Evolutionary conservation across 1,140 invertebrate species (phyloP).

Genomic region (Drosophila pallidifrons): DNA sequence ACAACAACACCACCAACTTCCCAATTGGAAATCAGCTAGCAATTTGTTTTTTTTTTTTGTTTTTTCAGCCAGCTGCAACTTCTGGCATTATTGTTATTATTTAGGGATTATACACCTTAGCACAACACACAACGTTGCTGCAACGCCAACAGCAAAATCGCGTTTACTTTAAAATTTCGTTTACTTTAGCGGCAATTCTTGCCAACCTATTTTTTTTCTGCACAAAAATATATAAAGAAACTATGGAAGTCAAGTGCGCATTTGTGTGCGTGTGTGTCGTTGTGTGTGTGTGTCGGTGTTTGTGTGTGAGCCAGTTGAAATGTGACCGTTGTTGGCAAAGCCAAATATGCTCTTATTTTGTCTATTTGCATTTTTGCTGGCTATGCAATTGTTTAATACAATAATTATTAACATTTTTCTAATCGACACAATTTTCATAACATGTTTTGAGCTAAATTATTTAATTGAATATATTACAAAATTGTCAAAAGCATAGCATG

Average conservation of each 20-base stretch:
- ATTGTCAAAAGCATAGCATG: not conserved
- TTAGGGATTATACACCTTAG: not conserved
- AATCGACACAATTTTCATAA: not conserved
- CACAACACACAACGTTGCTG: conserved; percentile 22
- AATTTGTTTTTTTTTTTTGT: conserved; percentile 29
- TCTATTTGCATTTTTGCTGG: not conserved
- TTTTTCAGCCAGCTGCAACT: conserved; percentile 34
- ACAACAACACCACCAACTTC: conserved; percentile 42
- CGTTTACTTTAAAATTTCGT: conserved; percentile 64
- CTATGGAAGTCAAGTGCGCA: conserved; percentile 67
- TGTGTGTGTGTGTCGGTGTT: conserved; percentile 30
- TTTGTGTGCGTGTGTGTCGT: conserved; percentile 58
- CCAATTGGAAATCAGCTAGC: conserved; percentile 27
- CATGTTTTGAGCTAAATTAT: not conserved
- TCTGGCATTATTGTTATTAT: conserved; percentile 27
- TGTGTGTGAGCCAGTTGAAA: conserved; percentile 41
- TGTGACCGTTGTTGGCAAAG: conserved; percentile 27
- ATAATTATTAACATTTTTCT: not conserved
- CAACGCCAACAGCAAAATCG: conserved; percentile 6
- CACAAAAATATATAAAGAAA: conserved; percentile 72
- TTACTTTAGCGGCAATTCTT: conserved; percentile 39
- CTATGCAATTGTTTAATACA: not conserved
- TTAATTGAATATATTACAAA: too few relatives aligned
- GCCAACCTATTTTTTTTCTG: conserved; percentile 55
- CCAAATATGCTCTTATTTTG: not conserved